Percentiles rank a stretch among this genome's conserved stretches.
These are phyloP conservation scores for Xenopus laevis DNA, from an alignment of 2,113 vertebrate species.

Conservation along the genomic window DNA sequence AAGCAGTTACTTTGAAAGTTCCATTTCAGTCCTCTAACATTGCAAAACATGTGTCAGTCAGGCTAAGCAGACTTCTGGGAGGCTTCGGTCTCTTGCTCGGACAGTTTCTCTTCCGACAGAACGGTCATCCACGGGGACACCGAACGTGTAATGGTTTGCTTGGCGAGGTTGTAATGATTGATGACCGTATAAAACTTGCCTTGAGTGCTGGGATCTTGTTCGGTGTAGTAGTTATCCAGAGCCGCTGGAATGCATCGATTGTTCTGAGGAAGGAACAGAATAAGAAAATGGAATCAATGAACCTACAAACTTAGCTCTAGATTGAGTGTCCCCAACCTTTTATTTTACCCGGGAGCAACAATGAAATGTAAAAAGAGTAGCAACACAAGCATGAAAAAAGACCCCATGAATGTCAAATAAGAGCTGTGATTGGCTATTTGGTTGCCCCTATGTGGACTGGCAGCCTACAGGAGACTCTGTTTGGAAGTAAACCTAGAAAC, in stretches of 20 bases:
- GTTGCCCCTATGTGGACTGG: too few species aligned
- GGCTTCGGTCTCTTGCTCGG: constrained; percentile 87
- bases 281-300: not conserved
- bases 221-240: constrained; percentile 84
- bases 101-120: constrained; percentile 90
- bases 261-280: constrained; percentile 68
- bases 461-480: too few species aligned
- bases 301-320: not conserved
- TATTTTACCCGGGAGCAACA: too few species aligned
- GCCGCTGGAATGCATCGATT: constrained; percentile 88
- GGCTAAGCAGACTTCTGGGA: constrained; percentile 84
- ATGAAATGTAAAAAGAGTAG: too few species aligned
- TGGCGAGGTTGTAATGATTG: constrained; percentile 93
- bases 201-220: constrained; percentile 79
- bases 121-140: constrained; percentile 93
- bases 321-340: too few species aligned
- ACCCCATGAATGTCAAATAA: too few species aligned
- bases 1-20: constrained; percentile 55
- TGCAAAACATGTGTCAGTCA: constrained; percentile 46
- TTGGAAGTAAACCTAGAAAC: too few species aligned
- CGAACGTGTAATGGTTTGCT: constrained; percentile 87
- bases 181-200: constrained; percentile 90
- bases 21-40: constrained; percentile 65
- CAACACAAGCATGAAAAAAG: too few species aligned
- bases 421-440: too few species aligned